Base-by-base conservation (phyloP, 2,113 vertebrate genomes). In the Echinops telfairi region DNA sequence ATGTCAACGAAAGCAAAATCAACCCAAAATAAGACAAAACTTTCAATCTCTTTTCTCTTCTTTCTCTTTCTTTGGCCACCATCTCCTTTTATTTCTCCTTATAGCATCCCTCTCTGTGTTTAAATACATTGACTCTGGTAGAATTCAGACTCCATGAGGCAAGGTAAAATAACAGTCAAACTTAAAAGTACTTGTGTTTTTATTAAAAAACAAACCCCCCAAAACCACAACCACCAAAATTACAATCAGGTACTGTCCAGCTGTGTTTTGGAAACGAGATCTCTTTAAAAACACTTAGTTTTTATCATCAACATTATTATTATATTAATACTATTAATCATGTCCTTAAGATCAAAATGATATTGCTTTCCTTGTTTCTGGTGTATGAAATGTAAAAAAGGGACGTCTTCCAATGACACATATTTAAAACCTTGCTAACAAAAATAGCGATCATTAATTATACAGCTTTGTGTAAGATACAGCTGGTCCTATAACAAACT, bases 281-380 rank as follows among this genome's bases (percentile, higher is more conserved):
- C 91, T 97, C 92, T 97, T 97, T 86, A 94, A 95, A 97, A 97
- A 97, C 77, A 70, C 14, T 77, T 98, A 98, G 96, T 96, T 98
- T 98, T 94, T 88, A 97, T 96, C 62, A 96, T 97, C 17, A 96
- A 95, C 66, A 97, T 97, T 83, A 97, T 98, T 97, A 97, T 98
- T 98, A 98, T 98, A 98, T 98, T 98, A 98, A 98, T 98, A 98
- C 97, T 97, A 98, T 98, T 98, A 98, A 98, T 98, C 89, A 96
- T 96, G 95, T 94, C 85, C 75, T 98, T 97, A 92, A 93, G 73
- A 91, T 97, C 81, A 84, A 97, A 97, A 97, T 66, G 66, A 93
- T 89, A 90, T 97, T 90, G 95, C 86, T 97, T 97, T 95, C 96
- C 90, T 90, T 88, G 86, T 91, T 96, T 97, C 82, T 82, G 77